Evolutionary conservation across 2,797 vertebrate species (phyloP), one percentile per base, ranked within the genome.

Genomic region (Crocodylus rhombifer): DNA sequence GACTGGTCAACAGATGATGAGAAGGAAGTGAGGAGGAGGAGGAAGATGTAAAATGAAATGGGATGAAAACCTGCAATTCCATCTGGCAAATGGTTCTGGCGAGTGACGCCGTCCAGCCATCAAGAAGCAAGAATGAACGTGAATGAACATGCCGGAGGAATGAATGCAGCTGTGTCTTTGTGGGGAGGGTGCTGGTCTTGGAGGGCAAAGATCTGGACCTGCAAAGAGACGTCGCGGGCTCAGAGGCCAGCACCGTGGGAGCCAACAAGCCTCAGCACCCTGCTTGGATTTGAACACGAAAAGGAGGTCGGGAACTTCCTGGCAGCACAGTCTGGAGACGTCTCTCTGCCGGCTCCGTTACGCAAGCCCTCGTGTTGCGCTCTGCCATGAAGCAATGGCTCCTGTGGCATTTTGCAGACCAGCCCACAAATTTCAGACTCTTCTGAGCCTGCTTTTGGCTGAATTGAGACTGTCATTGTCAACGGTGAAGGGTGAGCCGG

Each of bases 181-280:
- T 69, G 65, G 33, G 69, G 7, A 71, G 21, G 21, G 33, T 23
- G 69, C 25, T 16, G 14, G 36, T 51, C 25, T 73, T 26, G 42
- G 23, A 51, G 36, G 36, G 21, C 36, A 73, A 26, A 14, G 23
- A 73, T 73, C 26, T 73, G 36, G 23, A 26, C 65, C 18, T 51
- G 42, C 42, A 51, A 51, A 51, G 42, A 51, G 42, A 51, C 8
- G 42, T 11, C 9, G 42, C 42, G 83, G n/a, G 36, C 65, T 64
- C 69, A 6, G 18, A 1, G 11, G 56, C 78, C 4, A 5, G 20
- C 88, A 0, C 82, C 2, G 2, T 58, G 3, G 0, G 0, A 93
- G 42, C 83, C 58, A 15, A 81, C 17, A 69, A 82, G 14, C 4
- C 12, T 1, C 0, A 90, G 79, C 3, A 11, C 20, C 23, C 25